Percentiles rank a stretch among this genome's conserved stretches.
Conservation (phyloP, 53 echinoderm and acorn worm genomes). For the Echinometra lucunter region DNA sequence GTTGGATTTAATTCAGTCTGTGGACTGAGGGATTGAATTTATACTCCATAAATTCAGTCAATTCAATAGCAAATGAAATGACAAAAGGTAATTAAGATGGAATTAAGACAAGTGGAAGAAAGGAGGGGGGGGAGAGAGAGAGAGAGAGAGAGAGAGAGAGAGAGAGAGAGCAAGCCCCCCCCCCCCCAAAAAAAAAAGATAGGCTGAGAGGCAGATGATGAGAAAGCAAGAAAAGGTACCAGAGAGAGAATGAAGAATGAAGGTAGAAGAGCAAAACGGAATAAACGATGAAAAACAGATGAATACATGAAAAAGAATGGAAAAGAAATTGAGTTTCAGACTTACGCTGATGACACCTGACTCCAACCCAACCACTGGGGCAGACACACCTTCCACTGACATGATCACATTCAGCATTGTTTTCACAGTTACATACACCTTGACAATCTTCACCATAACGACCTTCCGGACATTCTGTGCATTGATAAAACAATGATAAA, state of each 20-base stretch:
- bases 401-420: slow-evolving; percentile 84
- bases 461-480: slow-evolving; percentile 90
- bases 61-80: neutral
- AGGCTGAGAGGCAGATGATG: neutral
- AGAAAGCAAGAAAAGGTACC: neutral
- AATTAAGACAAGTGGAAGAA: neutral
- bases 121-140: neutral
- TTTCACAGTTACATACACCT: slow-evolving; percentile 82
- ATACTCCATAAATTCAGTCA: no score
- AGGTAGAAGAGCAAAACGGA: neutral
- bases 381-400: slow-evolving; percentile 90
- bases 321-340: neutral
- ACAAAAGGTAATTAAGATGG: neutral
- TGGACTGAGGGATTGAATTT: no score
- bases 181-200: no score
- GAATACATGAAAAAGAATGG: neutral
- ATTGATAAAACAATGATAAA: neutral
- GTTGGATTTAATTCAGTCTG: no score
- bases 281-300: neutral
- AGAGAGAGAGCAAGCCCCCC: neutral
- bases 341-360: slow-evolving; percentile 85
- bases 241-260: neutral
- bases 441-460: slow-evolving; percentile 84
- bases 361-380: slow-evolving; percentile 83
- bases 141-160: neutral